Evolutionary conservation across 2,113 vertebrate genomes (phyloP).

Genomic region (Atrichornis clamosus): DNA sequence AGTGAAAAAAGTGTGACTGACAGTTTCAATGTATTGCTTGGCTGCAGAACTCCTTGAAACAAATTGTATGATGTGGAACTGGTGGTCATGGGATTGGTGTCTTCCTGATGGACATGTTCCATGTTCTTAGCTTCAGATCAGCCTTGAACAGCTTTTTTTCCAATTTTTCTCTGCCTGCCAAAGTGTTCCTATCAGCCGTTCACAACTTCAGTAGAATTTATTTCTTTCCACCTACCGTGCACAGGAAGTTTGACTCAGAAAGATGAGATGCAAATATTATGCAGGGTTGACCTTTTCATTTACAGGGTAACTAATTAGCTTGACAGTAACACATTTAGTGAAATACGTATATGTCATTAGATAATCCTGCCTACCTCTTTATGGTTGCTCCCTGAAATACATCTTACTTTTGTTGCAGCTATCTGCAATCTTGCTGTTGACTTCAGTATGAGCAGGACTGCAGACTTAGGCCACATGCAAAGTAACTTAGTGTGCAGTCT

Average conservation of each 20-base stretch:
- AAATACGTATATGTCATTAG: slow-evolving; percentile 14
- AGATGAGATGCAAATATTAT: slow-evolving; percentile 56
- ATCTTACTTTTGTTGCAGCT: not conserved
- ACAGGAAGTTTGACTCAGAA: slow-evolving; percentile 32
- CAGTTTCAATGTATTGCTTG: not conserved
- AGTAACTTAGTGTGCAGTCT: not conserved
- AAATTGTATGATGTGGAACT: not conserved
- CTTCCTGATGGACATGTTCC: not conserved
- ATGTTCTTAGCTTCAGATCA: not conserved
- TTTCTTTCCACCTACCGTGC: slow-evolving; percentile 21
- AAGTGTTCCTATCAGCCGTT: not conserved
- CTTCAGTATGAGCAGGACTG: not conserved
- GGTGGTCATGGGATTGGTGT: not conserved
- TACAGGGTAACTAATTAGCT: slow-evolving; percentile 52
- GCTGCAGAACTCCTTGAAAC: not conserved
- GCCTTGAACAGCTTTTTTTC: not conserved
- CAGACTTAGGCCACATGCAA: not conserved
- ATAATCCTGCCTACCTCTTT: slow-evolving; percentile 28
- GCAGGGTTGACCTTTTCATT: slow-evolving; percentile 55
- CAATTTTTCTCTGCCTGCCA: not conserved
- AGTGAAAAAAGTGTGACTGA: not conserved
- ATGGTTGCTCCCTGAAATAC: not conserved
- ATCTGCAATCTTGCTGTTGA: not conserved
- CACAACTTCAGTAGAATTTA: not conserved
- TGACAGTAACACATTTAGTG: slow-evolving; percentile 21